Percentiles rank a stretch among this genome's conserved stretches.
Conservation (phyloP, 2,888 invertebrate genomes). For the Cremastinae sp. region DNA sequence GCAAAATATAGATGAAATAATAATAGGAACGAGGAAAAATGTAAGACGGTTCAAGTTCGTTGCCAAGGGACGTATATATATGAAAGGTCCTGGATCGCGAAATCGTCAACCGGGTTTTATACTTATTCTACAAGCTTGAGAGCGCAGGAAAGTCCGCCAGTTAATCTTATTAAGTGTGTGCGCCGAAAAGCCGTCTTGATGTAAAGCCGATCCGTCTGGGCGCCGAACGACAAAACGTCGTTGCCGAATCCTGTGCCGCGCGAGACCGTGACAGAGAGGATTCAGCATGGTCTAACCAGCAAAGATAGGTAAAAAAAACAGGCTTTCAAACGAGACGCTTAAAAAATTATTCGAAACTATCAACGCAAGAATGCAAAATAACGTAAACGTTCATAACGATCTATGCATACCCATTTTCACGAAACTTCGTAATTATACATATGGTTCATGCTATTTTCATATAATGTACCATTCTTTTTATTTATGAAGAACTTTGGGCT, state of each 20-base stretch:
- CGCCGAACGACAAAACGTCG: slow-evolving; percentile 20
- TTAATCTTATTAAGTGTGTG: slow-evolving; percentile 66
- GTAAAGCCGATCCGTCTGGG: slow-evolving; percentile 66
- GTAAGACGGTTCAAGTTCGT: slow-evolving; percentile 34
- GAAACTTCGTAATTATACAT: slow-evolving; percentile 26
- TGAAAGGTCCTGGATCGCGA: slow-evolving; percentile 10
- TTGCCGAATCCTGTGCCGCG: no score
- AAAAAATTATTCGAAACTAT: slow-evolving; percentile 56
- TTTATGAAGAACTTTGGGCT: no score
- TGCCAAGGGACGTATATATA: not conserved
- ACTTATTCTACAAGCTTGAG: not conserved
- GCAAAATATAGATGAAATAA: not conserved
- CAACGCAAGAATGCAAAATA: no score
- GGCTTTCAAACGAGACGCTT: slow-evolving; percentile 65
- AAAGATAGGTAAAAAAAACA: slow-evolving; percentile 68
- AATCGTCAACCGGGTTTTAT: slow-evolving; percentile 30
- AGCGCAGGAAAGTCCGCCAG: slow-evolving; percentile 21
- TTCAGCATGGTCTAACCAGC: slow-evolving; percentile 48
- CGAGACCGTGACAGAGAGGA: slow-evolving; percentile 7
- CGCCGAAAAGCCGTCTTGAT: slow-evolving; percentile 61
- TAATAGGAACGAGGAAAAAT: not conserved
- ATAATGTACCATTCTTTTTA: no score
- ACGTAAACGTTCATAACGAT: no score
- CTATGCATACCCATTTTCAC: slow-evolving; percentile 10
- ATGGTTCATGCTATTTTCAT: no score